Percentiles rank a stretch among this genome's conserved stretches.
These are phyloP conservation scores for Podilymbus podiceps DNA, from an alignment of 2,113 vertebrate genomes.

Conservation along the genomic window DNA sequence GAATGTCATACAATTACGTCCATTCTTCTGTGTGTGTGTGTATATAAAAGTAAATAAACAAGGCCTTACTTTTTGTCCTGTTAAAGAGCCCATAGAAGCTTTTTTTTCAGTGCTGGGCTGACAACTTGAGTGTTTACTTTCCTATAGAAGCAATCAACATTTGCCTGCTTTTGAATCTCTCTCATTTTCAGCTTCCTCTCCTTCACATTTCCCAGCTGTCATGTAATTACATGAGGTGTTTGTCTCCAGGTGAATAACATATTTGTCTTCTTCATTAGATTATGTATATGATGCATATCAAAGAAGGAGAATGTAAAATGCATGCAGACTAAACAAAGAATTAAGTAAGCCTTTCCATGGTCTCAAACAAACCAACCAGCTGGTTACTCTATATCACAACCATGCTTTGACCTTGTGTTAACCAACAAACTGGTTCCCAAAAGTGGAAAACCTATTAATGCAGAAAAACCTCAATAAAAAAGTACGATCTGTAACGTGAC, in stretches of 20 bases:
- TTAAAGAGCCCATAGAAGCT: not conserved
- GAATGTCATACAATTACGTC: not conserved
- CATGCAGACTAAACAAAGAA: not conserved
- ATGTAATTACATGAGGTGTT: not conserved
- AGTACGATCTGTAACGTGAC: not conserved
- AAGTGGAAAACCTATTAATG: not conserved
- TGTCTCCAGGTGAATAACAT: not conserved
- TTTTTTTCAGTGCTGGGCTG: not conserved
- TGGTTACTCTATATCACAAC: not conserved
- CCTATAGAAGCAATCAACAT: not conserved
- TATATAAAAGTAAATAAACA: not conserved
- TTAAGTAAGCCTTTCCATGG: not conserved
- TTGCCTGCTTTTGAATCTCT: not conserved
- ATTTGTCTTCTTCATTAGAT: not conserved
- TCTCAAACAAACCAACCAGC: not conserved
- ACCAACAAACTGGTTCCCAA: not conserved
- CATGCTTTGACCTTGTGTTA: not conserved
- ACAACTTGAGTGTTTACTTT: not conserved
- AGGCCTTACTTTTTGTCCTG: not conserved
- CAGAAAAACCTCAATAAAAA: not conserved
- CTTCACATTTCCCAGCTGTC: not conserved
- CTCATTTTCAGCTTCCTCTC: not conserved
- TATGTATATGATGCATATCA: not conserved
- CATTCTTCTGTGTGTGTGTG: fast-evolving
- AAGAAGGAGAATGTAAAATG: not conserved